Conservation (phyloP, 2,113 vertebrate genomes). For the Apodemus speciosus region DNA sequence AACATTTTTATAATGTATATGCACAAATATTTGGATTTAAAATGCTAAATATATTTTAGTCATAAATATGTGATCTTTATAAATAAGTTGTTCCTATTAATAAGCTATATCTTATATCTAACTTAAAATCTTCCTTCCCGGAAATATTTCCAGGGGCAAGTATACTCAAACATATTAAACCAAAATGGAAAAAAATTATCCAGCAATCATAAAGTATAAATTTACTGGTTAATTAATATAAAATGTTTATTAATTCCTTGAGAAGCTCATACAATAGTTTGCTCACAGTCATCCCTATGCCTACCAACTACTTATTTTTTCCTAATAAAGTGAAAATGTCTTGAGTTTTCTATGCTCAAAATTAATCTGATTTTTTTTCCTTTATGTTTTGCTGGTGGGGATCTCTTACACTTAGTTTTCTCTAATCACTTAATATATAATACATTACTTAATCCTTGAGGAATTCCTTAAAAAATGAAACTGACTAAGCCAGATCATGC, state of each 20-base stretch:
- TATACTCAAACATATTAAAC: conserved; percentile 23
- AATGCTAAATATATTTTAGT: background rate
- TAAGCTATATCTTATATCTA: background rate
- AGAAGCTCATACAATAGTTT: background rate
- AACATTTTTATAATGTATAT: background rate
- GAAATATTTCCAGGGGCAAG: conserved; percentile 6
- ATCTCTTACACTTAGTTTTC: background rate
- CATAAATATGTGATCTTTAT: background rate
- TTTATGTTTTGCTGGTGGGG: background rate
- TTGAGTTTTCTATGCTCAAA: conserved; percentile 5
- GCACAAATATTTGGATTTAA: conserved; percentile 22
- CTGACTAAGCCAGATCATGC: background rate
- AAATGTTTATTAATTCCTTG: background rate
- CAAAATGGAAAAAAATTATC: background rate
- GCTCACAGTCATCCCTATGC: background rate
- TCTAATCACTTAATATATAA: conserved; percentile 7
- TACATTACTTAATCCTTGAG: conserved; percentile 28
- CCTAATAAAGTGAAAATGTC: conserved; percentile 19
- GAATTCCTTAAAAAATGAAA: conserved; percentile 37
- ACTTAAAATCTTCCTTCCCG: background rate
- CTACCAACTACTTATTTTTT: background rate
- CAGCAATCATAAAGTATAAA: conserved; percentile 1
- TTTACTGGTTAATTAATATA: background rate
- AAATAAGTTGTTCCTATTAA: conserved; percentile 12
- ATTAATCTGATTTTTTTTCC: background rate